phyloP scores from a whole-genome alignment of 1,140 invertebrate genomes.

The Drosophila suzukii region DNA sequence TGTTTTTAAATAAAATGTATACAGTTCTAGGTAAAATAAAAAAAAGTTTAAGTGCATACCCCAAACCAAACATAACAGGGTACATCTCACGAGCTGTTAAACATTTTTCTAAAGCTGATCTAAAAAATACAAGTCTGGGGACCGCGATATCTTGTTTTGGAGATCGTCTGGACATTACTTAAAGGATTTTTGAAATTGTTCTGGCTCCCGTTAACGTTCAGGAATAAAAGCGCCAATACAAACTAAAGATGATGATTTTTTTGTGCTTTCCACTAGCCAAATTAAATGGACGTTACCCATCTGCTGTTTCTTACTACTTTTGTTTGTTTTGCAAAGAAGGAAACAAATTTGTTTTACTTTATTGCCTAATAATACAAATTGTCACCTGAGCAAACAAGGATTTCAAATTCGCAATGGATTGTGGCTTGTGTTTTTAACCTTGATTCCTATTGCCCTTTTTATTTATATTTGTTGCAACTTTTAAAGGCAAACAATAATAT shows the following conservation, averaged over 20 bases:
- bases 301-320: conserved; percentile 27
- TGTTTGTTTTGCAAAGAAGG: conserved; percentile 37
- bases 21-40: neutral
- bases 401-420: conserved; percentile 17
- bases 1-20: neutral
- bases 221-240: conserved; percentile 9
- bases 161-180: neutral
- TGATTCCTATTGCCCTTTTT: conserved; percentile 2
- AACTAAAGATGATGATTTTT: conserved; percentile 20
- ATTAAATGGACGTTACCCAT: conserved; percentile 3
- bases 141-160: conserved; percentile 23
- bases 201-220: neutral
- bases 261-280: conserved; percentile 1
- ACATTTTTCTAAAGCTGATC: too few species aligned
- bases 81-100: too few species aligned
- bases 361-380: conserved; percentile 5
- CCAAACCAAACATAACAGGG: too few species aligned
- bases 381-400: conserved; percentile 26
- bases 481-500: neutral
- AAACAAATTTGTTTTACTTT: conserved; percentile 23
- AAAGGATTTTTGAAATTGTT: conserved; percentile 15
- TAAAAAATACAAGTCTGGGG: conserved; percentile 2
- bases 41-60: too few species aligned
- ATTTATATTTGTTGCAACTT: conserved; percentile 1
- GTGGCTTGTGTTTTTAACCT: conserved; percentile 17